Conservation (phyloP, 2,113 vertebrate species). For the Cettia cetti region DNA sequence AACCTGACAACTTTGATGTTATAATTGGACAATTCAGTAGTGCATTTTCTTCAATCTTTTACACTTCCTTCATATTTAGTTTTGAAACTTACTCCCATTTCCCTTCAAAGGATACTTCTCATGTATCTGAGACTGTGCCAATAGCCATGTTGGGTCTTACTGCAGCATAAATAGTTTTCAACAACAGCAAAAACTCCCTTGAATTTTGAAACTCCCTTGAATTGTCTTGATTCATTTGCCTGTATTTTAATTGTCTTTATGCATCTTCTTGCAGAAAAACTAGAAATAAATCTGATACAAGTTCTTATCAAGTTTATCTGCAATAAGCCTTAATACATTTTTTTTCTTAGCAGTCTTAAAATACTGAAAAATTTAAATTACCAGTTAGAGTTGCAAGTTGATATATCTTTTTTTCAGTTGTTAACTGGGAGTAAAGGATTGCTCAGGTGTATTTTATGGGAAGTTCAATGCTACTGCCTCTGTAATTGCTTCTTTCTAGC, state of each 20-base stretch:
- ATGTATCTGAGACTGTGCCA: fast-evolving
- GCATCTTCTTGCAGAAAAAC: not conserved
- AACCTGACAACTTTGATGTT: not conserved
- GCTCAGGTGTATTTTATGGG: not conserved
- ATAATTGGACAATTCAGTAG: not conserved
- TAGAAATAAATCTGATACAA: not conserved
- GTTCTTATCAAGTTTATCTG: not conserved
- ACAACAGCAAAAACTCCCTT: not conserved
- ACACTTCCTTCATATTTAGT: not conserved
- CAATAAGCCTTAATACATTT: not conserved
- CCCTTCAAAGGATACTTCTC: not conserved
- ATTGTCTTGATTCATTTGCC: not conserved
- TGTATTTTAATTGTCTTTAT: not conserved
- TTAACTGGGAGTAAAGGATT: not conserved
- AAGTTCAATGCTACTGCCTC: not conserved
- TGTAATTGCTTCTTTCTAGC: not conserved
- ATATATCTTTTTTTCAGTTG: not conserved
- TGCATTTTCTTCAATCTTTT: not conserved
- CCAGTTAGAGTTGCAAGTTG: not conserved
- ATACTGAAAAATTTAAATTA: not conserved
- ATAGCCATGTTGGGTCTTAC: not conserved
- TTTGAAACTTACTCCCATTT: not conserved
- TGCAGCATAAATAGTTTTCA: not conserved
- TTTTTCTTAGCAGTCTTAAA: not conserved
- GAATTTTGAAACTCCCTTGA: not conserved